A percentile compares a stretch with the other conserved stretches of the same genome.
phyloP scores from a whole-genome alignment of 1,140 invertebrate species.

The Zophobas atratus region DNA sequence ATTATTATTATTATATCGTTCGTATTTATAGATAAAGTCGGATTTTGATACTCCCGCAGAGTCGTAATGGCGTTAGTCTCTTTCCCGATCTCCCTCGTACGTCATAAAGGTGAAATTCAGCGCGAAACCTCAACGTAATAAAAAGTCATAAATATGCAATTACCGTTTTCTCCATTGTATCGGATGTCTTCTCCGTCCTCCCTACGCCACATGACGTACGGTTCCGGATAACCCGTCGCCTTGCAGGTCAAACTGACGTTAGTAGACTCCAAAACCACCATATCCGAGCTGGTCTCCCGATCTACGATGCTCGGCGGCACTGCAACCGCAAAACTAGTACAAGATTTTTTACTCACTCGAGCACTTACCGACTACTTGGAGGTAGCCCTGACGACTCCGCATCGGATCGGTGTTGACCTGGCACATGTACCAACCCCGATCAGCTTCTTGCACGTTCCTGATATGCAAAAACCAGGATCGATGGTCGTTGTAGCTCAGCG shows the following conservation, averaged over 20 bases:
- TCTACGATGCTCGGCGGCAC: slow-evolving; percentile 90
- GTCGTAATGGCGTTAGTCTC: too few species aligned
- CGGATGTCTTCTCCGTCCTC: slow-evolving; percentile 91
- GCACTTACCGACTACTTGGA: slow-evolving; percentile 89
- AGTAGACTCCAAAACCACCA: slow-evolving; percentile 90
- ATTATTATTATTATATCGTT: too few species aligned
- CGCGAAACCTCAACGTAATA: slow-evolving; percentile 45
- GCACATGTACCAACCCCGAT: slow-evolving; percentile 90
- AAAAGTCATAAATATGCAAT: slow-evolving; percentile 56
- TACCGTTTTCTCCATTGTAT: slow-evolving; percentile 71
- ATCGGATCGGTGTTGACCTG: slow-evolving; percentile 91
- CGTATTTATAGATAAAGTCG: too few species aligned
- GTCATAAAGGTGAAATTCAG: slow-evolving; percentile 39
- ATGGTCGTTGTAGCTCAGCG: slow-evolving; percentile 89
- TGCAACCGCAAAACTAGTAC: slow-evolving; percentile 54
- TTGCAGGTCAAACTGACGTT: slow-evolving; percentile 91
- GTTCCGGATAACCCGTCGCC: slow-evolving; percentile 90
- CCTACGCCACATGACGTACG: slow-evolving; percentile 92
- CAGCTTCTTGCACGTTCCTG: slow-evolving; percentile 84
- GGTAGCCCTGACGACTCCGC: slow-evolving; percentile 85
- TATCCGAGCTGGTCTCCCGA: slow-evolving; percentile 88
- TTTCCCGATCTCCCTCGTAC: neutral
- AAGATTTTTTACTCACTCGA: neutral
- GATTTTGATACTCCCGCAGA: too few species aligned
- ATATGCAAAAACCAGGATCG: slow-evolving; percentile 91